Conservation (phyloP, 2,113 vertebrate genomes). For the Halichoerus grypus region DNA sequence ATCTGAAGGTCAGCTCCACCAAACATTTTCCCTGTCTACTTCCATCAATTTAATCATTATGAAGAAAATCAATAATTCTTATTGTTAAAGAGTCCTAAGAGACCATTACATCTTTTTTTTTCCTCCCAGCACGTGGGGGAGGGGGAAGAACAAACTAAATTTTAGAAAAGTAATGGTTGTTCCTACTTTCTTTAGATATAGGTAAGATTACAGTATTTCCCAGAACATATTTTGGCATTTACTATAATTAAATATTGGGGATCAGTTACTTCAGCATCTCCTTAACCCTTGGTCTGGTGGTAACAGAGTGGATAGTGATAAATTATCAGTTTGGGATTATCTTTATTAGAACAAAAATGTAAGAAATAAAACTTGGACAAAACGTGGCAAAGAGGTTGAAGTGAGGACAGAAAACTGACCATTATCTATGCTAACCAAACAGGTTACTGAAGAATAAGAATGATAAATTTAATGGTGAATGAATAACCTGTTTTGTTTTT, state of each 20-base stretch:
- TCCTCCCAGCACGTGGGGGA: not conserved
- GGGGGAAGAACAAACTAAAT: not conserved
- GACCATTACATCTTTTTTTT: not conserved
- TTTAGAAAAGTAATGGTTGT: not conserved
- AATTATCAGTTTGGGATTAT: not conserved
- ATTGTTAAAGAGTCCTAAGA: not conserved
- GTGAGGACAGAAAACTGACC: not conserved
- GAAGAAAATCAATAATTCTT: not conserved
- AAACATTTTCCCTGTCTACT: not conserved
- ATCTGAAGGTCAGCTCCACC: conserved; percentile 66
- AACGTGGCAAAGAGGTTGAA: not conserved
- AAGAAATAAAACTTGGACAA: not conserved
- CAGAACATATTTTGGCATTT: not conserved
- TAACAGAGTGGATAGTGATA: not conserved
- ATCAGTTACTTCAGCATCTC: not conserved
- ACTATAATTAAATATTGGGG: not conserved
- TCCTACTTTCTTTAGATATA: not conserved
- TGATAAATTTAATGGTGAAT: not conserved
- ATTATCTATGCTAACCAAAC: not conserved
- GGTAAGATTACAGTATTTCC: not conserved
- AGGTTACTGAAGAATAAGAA: not conserved
- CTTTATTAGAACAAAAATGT: not conserved
- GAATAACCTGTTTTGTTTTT: not conserved
- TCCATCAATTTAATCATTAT: conserved; percentile 13
- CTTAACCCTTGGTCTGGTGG: not conserved